A percentile compares a stretch with the other conserved stretches of the same genome.
Conservation (phyloP, 2,888 invertebrate species). For the Tipula unca region DNA sequence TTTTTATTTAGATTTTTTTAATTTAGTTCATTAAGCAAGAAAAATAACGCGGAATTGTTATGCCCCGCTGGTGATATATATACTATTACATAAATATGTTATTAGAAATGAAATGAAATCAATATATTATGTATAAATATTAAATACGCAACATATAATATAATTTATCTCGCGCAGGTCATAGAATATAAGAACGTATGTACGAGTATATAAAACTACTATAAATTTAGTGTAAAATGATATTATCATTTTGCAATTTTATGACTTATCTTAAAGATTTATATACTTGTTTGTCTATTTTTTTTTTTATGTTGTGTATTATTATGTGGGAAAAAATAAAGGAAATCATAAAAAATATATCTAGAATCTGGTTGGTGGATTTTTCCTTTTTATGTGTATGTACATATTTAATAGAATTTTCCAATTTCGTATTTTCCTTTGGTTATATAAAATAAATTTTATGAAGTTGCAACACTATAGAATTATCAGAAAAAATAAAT, state of each 20-base stretch:
- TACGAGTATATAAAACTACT: neutral
- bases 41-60: neutral
- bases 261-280: slow-evolving; percentile 14
- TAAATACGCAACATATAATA: neutral
- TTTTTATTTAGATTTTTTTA: neutral
- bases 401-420: neutral
- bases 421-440: neutral
- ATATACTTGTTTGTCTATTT: neutral
- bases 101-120: neutral
- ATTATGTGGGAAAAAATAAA: neutral
- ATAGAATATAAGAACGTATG: neutral
- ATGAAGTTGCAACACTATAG: neutral
- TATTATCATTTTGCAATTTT: neutral
- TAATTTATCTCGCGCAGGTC: neutral
- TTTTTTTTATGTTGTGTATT: neutral
- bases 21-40: neutral
- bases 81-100: neutral
- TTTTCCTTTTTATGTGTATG: neutral
- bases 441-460: neutral
- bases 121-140: too few species aligned
- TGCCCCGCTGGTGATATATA: neutral
- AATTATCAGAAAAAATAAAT: neutral
- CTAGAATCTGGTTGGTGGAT: neutral
- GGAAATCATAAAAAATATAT: neutral
- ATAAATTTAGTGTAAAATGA: neutral